Percentiles rank a stretch among this genome's conserved stretches.
Conservation (phyloP, 2,113 vertebrate species). For the Grantiella picta region DNA sequence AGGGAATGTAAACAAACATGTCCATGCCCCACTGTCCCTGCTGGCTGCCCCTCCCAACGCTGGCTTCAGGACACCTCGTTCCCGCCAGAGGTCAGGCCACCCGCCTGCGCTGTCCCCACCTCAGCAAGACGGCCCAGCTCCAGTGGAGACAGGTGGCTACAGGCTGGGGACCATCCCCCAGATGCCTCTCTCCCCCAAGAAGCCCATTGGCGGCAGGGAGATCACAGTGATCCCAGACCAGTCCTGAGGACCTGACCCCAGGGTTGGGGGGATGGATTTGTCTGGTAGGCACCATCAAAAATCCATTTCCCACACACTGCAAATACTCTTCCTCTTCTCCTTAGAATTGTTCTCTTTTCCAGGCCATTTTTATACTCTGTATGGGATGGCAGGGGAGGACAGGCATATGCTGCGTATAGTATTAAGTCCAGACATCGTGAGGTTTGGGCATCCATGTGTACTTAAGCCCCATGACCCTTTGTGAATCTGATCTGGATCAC, state of each 20-base stretch:
- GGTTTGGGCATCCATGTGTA: neutral
- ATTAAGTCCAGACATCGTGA: rapidly evolving
- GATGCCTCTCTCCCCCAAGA: neutral
- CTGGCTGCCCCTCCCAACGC: rapidly evolving
- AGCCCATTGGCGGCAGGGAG: neutral
- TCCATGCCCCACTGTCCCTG: neutral
- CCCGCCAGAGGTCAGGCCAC: neutral
- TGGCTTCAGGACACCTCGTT: constrained; percentile 17
- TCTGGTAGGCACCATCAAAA: neutral
- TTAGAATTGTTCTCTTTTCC: neutral
- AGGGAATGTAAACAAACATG: constrained; percentile 47
- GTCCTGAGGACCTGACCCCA: neutral
- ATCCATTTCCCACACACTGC: neutral
- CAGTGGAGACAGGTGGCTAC: neutral
- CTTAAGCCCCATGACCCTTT: neutral
- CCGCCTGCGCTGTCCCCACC: neutral
- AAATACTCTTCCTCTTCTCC: neutral
- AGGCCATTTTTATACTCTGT: neutral
- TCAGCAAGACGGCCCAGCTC: neutral
- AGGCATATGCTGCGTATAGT: neutral
- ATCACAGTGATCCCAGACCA: neutral
- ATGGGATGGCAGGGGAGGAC: rapidly evolving
- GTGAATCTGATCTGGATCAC: neutral
- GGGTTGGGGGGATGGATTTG: neutral
- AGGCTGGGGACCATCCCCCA: neutral